Conservation (phyloP, 2,113 vertebrate genomes). For the Aramus guarauna region DNA sequence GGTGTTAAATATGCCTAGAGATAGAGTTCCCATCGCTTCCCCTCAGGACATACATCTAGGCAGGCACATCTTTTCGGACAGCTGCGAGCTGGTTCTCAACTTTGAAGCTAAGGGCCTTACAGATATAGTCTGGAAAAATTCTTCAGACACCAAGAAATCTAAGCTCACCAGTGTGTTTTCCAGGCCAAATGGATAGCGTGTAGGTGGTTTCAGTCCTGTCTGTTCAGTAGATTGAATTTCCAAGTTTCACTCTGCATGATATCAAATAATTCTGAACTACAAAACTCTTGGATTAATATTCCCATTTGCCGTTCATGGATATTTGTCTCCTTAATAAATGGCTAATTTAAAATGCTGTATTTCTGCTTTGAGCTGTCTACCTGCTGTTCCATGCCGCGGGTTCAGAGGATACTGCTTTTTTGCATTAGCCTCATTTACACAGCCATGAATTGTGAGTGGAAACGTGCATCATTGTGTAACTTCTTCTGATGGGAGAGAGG, state of each 20-base stretch:
- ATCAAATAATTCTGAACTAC: slow-evolving; percentile 7
- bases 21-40: neutral
- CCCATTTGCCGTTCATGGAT: neutral
- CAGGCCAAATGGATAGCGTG: neutral
- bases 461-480: neutral
- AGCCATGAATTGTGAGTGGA: neutral
- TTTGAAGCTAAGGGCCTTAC: neutral
- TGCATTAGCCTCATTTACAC: neutral
- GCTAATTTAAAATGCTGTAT: neutral
- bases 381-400: neutral
- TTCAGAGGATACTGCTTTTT: neutral
- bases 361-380: neutral
- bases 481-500: neutral
- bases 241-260: neutral
- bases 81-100: neutral
- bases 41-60: neutral
- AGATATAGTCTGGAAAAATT: neutral
- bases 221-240: neutral
- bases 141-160: neutral
- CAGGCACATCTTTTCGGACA: neutral
- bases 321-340: neutral
- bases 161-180: neutral
- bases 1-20: neutral
- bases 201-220: neutral
- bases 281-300: neutral